Conservation (phyloP, 2,797 vertebrate genomes). For the Tauraco hartlaubi region DNA sequence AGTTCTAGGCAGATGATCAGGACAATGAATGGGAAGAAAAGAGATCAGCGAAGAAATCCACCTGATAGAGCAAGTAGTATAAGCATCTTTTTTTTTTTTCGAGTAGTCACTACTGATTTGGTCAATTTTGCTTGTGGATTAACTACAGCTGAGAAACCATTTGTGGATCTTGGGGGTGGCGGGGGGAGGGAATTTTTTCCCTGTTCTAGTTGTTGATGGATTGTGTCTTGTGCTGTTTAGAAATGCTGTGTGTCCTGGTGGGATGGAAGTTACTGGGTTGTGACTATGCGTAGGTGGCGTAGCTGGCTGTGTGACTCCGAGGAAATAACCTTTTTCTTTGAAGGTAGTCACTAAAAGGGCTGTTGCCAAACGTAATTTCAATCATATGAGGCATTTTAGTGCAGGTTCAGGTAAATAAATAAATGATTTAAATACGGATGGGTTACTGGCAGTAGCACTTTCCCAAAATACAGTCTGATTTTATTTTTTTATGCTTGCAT, state of each 20-base stretch:
- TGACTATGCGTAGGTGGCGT: neutral
- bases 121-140: neutral
- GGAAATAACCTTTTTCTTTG: neutral
- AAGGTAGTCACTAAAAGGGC: neutral
- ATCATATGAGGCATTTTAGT: neutral
- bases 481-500: neutral
- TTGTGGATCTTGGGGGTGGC: neutral
- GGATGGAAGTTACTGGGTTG: neutral
- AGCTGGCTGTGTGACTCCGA: neutral
- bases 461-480: neutral
- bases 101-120: neutral
- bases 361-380: neutral
- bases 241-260: neutral
- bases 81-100: neutral
- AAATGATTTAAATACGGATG: neutral
- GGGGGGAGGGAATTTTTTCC: neutral
- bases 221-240: neutral
- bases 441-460: neutral
- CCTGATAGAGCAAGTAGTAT: neutral
- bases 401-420: neutral
- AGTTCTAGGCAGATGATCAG: constrained; percentile 17
- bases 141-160: neutral
- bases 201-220: neutral
- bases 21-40: neutral
- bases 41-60: neutral